Evolutionary conservation across 2,888 invertebrate genomes (phyloP), one percentile per base, ranked within the genome.

Genomic region (Troglohyphantes excavatus): DNA sequence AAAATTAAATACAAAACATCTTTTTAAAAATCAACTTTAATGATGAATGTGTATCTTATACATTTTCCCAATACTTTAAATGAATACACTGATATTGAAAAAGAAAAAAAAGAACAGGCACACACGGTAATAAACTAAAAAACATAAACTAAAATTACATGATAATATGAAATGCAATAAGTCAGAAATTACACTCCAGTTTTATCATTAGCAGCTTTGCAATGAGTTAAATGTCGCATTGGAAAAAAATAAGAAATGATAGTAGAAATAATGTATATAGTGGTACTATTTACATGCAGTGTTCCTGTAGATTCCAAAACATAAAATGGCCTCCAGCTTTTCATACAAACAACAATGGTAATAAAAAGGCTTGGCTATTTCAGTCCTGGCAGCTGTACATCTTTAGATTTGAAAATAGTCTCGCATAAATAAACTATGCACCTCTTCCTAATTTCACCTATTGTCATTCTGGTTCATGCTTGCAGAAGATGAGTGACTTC

Each of bases 401-500:
- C 21, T 78, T 63, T 23, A 65, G 13, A 78, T n/a, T 7, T 65
- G 65, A 65, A 78, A 63, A 43, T 78, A 43, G 65, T n/a, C 29
- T 53, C n/a, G n/a, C n/a, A 19, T 61, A 11, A 7, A n/a, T 23
- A 13, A n/a, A 75, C 2, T 39, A 46, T 53, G 27, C 0, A 7
- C 1, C 6, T 19, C 7, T 46, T 19, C 27, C 1, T 43, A 21
- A 27, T 63, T 72, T 83, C 83, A 83, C 43, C 83, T 83, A 21
- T 83, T 83, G 19, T 83, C 73, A 43, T 26, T 46, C n/a, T 72
- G 72, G 63, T 43, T 43, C 26, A 39, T 26, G 43, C 61, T 63
- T 17, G 17, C 29, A 19, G 70, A 59, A 17, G 72, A 61, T 1
- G 73, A 43, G 7, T 59, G 70, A 63, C 26, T 46, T 33, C 33